These are phyloP conservation scores for Contarinia nasturtii DNA, from an alignment of 1,140 invertebrate species.

Conservation along the genomic window DNA sequence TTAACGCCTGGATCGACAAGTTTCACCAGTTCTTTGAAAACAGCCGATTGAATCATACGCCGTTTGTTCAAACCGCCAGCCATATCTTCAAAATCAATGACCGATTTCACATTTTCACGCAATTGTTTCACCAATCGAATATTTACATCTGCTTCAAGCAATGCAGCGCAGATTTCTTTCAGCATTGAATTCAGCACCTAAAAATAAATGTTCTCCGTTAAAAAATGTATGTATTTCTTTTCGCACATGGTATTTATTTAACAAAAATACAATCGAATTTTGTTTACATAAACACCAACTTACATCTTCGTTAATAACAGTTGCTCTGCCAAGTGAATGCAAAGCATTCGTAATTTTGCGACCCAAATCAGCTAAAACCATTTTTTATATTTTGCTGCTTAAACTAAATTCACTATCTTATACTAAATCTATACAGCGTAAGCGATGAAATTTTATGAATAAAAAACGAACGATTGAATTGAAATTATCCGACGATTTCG, in stretches of 20 bases:
- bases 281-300: conserved; percentile 11
- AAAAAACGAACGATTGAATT: too few relatives aligned
- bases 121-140: conserved; percentile 91
- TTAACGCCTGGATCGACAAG: conserved; percentile 97
- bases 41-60: conserved; percentile 96
- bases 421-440: too few relatives aligned
- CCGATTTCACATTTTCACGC: conserved; percentile 91
- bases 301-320: conserved; percentile 97
- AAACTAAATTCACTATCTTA: too few relatives aligned
- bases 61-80: conserved; percentile 96
- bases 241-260: too few relatives aligned
- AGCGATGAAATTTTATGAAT: too few relatives aligned
- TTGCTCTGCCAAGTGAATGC: conserved; percentile 93
- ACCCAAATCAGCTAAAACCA: conserved; percentile 99
- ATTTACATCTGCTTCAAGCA: conserved; percentile 98
- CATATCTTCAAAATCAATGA: conserved; percentile 99
- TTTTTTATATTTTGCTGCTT: conserved; percentile 20
- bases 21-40: conserved; percentile 97
- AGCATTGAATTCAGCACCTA: conserved; percentile 97
- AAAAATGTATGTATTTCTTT: too few relatives aligned
- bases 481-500: too few relatives aligned
- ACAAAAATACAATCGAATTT: background rate
- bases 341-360: conserved; percentile 97
- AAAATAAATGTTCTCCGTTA: conserved; percentile 1
- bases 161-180: conserved; percentile 93